Base-by-base conservation (phyloP, 2,797 vertebrate species). In the Mormyrops attenuatus region DNA sequence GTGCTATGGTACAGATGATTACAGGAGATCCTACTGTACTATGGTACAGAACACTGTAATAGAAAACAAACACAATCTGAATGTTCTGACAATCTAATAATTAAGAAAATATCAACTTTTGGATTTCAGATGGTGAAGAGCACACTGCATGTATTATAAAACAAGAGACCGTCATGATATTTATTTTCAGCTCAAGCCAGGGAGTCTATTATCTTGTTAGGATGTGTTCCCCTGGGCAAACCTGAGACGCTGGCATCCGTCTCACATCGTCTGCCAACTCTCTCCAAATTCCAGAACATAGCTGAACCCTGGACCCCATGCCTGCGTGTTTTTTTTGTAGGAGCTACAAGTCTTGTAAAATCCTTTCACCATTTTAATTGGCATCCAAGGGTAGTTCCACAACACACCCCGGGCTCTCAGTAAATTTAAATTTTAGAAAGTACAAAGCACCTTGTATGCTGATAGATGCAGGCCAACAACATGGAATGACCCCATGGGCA, bases 351-450 rank as follows among this genome's bases (percentile, higher is more conserved):
- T 90, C 87, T 88, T 90, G 90, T 92, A 90, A 92, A 92, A 93
- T 5, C 1, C 88, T 88, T 88, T 66, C 89, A 89, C 5, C 49
- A 60, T 88, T 89, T 89, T 94, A 92, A 92, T 89, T 93, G 90
- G 87, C 92, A 93, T 93, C 88, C 92, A 93, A 93, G 90, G 66
- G 91, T 91, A 89, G 90, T 89, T 92, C 88, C 89, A 93, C 82
- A 90, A 88, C 91, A 86, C 85, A 73, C 89, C 88, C 90, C 50
- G 17, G 89, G 90, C 89, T 77, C 55, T 66, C 89, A 22, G 84
- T 73, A 89, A 82, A 88, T 82, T 84, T 88, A 63, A 84, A 89
- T 87, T 91, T 90, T 22, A 88, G 90, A 90, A 91, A 87, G 90
- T 86, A 38, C 34, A 3, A 52, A 55, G 89, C 85, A 80, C 20